A percentile compares a stretch with the other conserved stretches of the same genome.
Conservation (phyloP, 1,140 invertebrate species). For the Drosophila burlai region DNA sequence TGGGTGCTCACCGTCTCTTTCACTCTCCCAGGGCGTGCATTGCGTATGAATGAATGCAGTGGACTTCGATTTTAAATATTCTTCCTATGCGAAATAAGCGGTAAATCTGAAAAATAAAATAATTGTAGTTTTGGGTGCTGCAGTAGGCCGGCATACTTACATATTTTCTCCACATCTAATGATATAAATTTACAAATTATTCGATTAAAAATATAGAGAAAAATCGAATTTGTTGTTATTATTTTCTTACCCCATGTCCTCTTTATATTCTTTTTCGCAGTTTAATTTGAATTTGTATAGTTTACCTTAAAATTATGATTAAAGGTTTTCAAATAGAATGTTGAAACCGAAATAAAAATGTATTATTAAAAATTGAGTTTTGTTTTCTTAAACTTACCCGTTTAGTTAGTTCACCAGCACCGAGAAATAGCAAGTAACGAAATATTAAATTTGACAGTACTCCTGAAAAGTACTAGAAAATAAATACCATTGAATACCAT, state of each 20-base stretch:
- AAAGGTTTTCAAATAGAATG: no score
- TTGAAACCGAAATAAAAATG: no score
- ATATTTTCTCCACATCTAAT: no score
- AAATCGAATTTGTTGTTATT: no score
- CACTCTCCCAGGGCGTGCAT: background rate
- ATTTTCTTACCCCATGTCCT: no score
- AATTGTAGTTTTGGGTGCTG: background rate
- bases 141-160: background rate
- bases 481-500: background rate
- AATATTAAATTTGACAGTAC: background rate
- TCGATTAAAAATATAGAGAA: background rate
- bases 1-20: background rate
- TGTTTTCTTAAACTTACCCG: background rate
- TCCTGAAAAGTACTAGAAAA: background rate
- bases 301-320: no score
- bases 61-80: conserved; percentile 23
- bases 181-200: background rate
- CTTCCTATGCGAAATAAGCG: background rate
- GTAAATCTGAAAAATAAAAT: conserved; percentile 15
- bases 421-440: background rate
- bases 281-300: no score
- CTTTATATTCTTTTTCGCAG: no score
- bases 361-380: background rate
- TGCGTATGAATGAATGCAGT: conserved; percentile 17
- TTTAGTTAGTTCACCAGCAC: background rate